Evolutionary conservation across 2,888 invertebrate genomes (phyloP).

Genomic region (Scaeva pyrastri): DNA sequence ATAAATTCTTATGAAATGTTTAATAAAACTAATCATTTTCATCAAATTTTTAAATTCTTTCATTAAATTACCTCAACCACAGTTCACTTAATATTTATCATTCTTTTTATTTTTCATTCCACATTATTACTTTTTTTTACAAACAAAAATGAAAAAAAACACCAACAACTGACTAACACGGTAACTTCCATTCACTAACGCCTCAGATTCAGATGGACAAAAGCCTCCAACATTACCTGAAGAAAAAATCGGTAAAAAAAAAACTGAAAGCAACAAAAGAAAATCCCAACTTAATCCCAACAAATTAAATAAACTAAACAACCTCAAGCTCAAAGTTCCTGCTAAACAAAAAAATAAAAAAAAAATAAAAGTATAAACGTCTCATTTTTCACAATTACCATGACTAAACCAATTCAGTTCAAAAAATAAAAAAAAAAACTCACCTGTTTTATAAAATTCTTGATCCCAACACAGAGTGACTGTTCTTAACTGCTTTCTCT

Average conservation of each 20-base stretch:
- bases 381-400: conserved; percentile 70
- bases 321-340: conserved; percentile 17
- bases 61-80: too few species aligned
- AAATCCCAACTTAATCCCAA: conserved; percentile 38
- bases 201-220: conserved; percentile 63
- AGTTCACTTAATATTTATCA: too few species aligned
- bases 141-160: too few species aligned
- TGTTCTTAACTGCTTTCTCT: background rate
- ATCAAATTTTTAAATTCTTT: too few species aligned
- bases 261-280: conserved; percentile 47
- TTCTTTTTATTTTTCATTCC: too few species aligned
- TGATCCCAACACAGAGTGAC: conserved; percentile 27
- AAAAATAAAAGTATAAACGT: conserved; percentile 31
- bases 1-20: too few species aligned
- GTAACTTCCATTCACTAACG: conserved; percentile 35
- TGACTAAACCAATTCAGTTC: conserved; percentile 66
- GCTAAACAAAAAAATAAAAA: background rate
- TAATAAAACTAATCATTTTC: too few species aligned
- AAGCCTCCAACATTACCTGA: conserved; percentile 70
- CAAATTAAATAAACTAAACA: conserved; percentile 33
- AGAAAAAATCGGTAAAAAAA: conserved; percentile 74
- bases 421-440: conserved; percentile 34
- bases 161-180: conserved; percentile 33
- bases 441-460: conserved; percentile 20
- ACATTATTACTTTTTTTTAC: too few species aligned